Evolutionary conservation across 1,140 invertebrate species (phyloP).

Genomic region (Lethrus apterus): DNA sequence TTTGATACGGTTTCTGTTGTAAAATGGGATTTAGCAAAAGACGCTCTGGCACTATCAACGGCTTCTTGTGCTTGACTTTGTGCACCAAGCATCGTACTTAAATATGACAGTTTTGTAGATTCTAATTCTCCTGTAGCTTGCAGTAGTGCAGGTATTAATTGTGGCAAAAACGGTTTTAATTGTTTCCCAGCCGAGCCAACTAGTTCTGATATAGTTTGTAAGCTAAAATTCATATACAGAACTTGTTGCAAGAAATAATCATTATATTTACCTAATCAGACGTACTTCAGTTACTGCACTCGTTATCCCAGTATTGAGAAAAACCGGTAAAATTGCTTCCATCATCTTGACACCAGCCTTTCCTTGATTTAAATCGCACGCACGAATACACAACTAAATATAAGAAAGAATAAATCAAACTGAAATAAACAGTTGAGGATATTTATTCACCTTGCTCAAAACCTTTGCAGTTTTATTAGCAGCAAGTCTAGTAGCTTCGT

Average conservation of each 20-base stretch:
- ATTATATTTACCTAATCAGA: conserved; percentile 51
- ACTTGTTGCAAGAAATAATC: conserved; percentile 11
- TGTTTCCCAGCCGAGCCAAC: conserved; percentile 69
- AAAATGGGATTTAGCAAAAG: conserved; percentile 71
- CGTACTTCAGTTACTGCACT: conserved; percentile 74
- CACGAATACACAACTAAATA: conserved; percentile 66
- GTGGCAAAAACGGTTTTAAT: conserved; percentile 70
- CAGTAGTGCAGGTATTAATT: conserved; percentile 74
- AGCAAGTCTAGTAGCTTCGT: conserved; percentile 75
- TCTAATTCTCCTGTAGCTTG: conserved; percentile 81
- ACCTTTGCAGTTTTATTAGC: conserved; percentile 70
- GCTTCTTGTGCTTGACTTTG: conserved; percentile 60
- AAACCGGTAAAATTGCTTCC: conserved; percentile 66
- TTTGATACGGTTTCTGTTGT: conserved; percentile 82
- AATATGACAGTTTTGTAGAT: conserved; percentile 66
- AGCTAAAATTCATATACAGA: conserved; percentile 49
- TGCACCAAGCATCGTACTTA: conserved; percentile 64
- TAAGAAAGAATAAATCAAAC: conserved; percentile 24
- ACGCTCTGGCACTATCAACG: conserved; percentile 68
- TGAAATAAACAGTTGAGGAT: not conserved
- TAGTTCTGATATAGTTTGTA: conserved; percentile 78
- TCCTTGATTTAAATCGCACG: conserved; percentile 67
- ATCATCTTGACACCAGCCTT: conserved; percentile 72
- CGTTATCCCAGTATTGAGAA: conserved; percentile 72
- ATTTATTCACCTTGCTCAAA: conserved; percentile 63